These are phyloP conservation scores for Dryomyza anilis DNA, from an alignment of 2,888 invertebrate genomes.

Conservation along the genomic window DNA sequence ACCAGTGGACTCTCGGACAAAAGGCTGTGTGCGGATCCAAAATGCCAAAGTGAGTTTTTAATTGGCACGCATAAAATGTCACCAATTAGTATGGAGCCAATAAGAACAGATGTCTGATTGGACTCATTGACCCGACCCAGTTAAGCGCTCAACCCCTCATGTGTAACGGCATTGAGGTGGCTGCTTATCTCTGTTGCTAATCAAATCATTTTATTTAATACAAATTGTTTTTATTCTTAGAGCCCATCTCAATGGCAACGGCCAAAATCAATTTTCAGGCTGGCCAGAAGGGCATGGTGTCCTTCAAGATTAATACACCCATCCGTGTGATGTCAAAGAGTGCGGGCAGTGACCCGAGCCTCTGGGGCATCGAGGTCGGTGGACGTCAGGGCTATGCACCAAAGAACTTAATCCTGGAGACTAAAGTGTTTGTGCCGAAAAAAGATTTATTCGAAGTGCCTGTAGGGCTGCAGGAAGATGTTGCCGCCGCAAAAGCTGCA, in stretches of 20 bases:
- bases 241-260: constrained; percentile 64
- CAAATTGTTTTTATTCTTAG: constrained; percentile 40
- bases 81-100: background rate
- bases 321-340: constrained; percentile 74
- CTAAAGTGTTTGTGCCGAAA: constrained; percentile 62
- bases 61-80: background rate
- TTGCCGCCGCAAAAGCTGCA: constrained; percentile 19
- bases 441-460: constrained; percentile 59
- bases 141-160: too few species aligned
- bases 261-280: constrained; percentile 67
- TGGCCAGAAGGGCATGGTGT: constrained; percentile 65
- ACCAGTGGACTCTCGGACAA: constrained; percentile 66
- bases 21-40: constrained; percentile 72
- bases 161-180: too few species aligned
- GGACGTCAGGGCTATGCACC: constrained; percentile 74
- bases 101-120: too few species aligned
- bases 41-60: constrained; percentile 70
- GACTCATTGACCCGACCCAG: too few species aligned
- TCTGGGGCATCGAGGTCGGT: constrained; percentile 73
- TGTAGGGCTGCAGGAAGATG: constrained; percentile 29
- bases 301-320: constrained; percentile 66
- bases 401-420: constrained; percentile 67
- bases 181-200: too few species aligned
- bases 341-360: constrained; percentile 64
- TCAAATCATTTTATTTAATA: too few species aligned